A percentile compares a stretch with the other conserved stretches of the same genome.
Evolutionary conservation across 2,888 invertebrate species (phyloP).

Genomic region (Gari tellinella): DNA sequence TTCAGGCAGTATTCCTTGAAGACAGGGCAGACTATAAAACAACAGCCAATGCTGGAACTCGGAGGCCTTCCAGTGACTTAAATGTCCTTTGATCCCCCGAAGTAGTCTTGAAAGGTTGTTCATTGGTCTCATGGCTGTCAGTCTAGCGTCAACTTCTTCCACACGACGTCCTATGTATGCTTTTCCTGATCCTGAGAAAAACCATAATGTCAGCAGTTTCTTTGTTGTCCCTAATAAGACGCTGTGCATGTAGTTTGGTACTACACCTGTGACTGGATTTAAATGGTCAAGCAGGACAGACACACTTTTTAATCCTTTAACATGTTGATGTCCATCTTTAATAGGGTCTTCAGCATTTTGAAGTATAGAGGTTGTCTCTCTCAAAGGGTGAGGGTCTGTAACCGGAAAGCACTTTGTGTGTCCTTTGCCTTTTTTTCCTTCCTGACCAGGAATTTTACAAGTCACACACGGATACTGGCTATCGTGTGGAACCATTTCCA

Average conservation of each 20-base stretch:
- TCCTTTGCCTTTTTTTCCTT: slow-evolving; percentile 27
- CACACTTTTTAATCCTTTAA: slow-evolving; percentile 8
- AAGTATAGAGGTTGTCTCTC: slow-evolving; percentile 7
- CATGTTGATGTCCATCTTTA: neutral
- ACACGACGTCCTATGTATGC: slow-evolving; percentile 17
- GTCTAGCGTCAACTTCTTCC: slow-evolving; percentile 6
- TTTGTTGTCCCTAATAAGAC: slow-evolving; percentile 20
- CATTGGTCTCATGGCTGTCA: slow-evolving; percentile 28
- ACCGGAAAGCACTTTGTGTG: slow-evolving; percentile 24
- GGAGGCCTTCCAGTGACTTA: slow-evolving; percentile 24
- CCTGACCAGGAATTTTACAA: slow-evolving; percentile 31
- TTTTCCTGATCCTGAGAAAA: slow-evolving; percentile 7
- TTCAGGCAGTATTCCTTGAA: slow-evolving; percentile 16
- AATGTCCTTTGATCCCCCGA: slow-evolving; percentile 14
- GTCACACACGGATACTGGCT: slow-evolving; percentile 32
- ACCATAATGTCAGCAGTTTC: slow-evolving; percentile 12
- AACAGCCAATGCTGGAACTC: slow-evolving; percentile 42
- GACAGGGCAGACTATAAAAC: slow-evolving; percentile 30
- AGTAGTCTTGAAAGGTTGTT: slow-evolving; percentile 27
- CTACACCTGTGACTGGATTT: slow-evolving; percentile 2
- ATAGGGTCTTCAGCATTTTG: slow-evolving; percentile 11
- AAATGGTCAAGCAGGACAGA: slow-evolving; percentile 8
- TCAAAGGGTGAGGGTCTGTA: too few relatives aligned
- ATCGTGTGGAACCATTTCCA: slow-evolving; percentile 44
- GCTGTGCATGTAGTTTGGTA: slow-evolving; percentile 29